Base-by-base conservation (phyloP, 2,797 vertebrate genomes). In the Enteromius viviparus region DNA sequence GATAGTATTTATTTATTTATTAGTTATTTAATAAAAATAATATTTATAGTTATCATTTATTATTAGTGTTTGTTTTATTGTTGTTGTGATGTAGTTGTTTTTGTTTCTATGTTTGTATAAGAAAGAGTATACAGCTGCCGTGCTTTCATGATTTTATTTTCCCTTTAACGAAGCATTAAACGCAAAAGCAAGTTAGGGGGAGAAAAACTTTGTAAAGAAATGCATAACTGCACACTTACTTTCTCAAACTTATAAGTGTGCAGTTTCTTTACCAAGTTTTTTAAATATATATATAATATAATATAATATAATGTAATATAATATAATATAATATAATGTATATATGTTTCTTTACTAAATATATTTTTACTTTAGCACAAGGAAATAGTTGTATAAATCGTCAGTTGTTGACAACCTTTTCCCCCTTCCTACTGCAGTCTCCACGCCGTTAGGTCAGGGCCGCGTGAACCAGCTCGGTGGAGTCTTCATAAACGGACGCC, bases 391-490 rank as follows among this genome's bases (percentile, higher is more conserved):
- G 15, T 3, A 40, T 10, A 26, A 21, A 21, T 40, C 64, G 69
- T 34, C 66, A 34, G 60, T 34, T 29, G 6, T 9, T 82, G 58
- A 55, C 26, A 17, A 9, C 6, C 14, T 55, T 55, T 81, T 69
- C 6, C 19, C 15, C 53, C 42, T 45, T 47, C 23, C 71, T 82
- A 68, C 79, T 87, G 12, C 92, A 99, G 98, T 99, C 76, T 99
- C 98, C 88, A 99, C 98, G 71, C 98, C 98, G 69, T 90, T 99
- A 58, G 98, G 98, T 91, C 98, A 99, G 94, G 98, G 98, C 87
- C 96, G 98, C 74, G 98, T 99, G 91, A 99, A 99, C 93, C 98
- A 99, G 93, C 97, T 99, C 82, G 98, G 98, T 6, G 98, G 98
- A 5, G 97, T 99, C 80, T 99, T 99, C 92, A 99, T 99, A 91